Percentiles rank a stretch among this genome's conserved stretches.
Evolutionary conservation across 2,888 invertebrate genomes (phyloP).

Genomic region (Steinernema carpocapsae): DNA sequence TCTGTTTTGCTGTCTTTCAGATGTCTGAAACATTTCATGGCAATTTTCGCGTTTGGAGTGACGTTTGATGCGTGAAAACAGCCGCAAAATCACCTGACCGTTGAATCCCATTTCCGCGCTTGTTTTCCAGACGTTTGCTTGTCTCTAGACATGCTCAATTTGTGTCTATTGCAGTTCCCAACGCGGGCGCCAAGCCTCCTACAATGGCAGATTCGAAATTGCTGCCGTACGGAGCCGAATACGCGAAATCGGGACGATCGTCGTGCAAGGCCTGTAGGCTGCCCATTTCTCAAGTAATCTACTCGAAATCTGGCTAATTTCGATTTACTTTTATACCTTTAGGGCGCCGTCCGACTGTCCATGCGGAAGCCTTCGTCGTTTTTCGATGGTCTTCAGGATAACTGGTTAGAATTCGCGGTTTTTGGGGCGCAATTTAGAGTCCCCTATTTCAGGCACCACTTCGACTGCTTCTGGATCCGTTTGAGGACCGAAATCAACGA

Average conservation of each 20-base stretch:
- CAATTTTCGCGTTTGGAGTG: no score
- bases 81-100: no score
- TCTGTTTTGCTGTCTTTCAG: no score
- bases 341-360: slow-evolving; percentile 56
- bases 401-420: slow-evolving; percentile 47
- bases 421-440: background rate
- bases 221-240: slow-evolving; percentile 58
- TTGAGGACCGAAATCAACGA: slow-evolving; percentile 55
- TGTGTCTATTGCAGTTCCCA: background rate
- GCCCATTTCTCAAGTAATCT: slow-evolving; percentile 49
- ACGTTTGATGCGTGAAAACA: no score
- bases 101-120: no score
- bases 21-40: no score
- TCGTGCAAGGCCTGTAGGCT: slow-evolving; percentile 60
- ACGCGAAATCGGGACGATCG: slow-evolving; percentile 50
- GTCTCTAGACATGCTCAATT: background rate
- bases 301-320: background rate
- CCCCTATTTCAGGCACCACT: slow-evolving; percentile 71
- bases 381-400: slow-evolving; percentile 64
- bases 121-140: no score
- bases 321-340: slow-evolving; percentile 16
- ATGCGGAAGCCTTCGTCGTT: slow-evolving; percentile 48
- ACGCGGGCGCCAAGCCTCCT: background rate
- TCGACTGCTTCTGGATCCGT: slow-evolving; percentile 71
- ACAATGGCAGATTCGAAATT: slow-evolving; percentile 20